Conservation (phyloP, 2,888 invertebrate genomes). For the Anticlea derivata region DNA sequence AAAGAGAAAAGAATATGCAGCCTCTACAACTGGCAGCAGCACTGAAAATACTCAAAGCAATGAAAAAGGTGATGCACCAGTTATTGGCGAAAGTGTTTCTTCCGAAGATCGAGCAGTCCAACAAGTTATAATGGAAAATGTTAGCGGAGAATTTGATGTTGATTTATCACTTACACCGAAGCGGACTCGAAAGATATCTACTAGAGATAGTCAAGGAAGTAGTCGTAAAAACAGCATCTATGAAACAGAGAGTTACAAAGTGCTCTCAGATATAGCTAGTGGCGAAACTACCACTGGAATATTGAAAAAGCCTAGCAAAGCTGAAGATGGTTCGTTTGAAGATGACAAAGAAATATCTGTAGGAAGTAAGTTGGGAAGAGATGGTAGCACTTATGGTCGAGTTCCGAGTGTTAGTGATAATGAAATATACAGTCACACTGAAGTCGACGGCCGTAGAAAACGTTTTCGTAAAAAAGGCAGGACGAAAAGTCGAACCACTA, state of each 20-base stretch:
- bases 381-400: constrained; percentile 61
- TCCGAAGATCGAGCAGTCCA: constrained; percentile 61
- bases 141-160: constrained; percentile 57
- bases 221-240: constrained; percentile 77
- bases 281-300: constrained; percentile 65
- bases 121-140: constrained; percentile 62
- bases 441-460: constrained; percentile 71
- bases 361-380: constrained; percentile 58
- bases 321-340: constrained; percentile 57
- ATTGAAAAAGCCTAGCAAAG: constrained; percentile 63
- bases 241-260: constrained; percentile 81
- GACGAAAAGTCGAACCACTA: constrained; percentile 68
- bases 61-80: constrained; percentile 61
- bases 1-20: constrained; percentile 55
- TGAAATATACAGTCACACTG: constrained; percentile 75
- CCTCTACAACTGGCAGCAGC: constrained; percentile 60
- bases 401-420: constrained; percentile 79
- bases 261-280: constrained; percentile 70
- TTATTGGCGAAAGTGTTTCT: constrained; percentile 53
- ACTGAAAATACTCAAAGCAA: constrained; percentile 52
- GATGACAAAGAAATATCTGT: constrained; percentile 56
- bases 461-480: constrained; percentile 75
- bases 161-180: constrained; percentile 61
- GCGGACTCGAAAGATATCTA: constrained; percentile 53
- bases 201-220: constrained; percentile 64